Percentiles rank a stretch among this genome's conserved stretches.
Conservation (phyloP, 1,140 invertebrate genomes). For the Vanessa tameamea region DNA sequence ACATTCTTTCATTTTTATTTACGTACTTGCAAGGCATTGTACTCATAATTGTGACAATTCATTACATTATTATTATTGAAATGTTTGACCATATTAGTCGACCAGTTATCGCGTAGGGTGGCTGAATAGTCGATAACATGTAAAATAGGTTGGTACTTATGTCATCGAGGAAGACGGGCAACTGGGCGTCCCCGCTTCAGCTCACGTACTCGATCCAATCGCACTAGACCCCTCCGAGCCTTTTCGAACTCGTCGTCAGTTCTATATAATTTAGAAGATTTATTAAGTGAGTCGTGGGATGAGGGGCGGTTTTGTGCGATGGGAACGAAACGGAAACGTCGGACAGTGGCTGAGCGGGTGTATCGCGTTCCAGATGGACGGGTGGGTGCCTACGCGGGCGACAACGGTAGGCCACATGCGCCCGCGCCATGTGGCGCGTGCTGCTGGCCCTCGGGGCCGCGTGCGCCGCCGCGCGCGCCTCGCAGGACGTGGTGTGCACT, state of each 20-base stretch:
- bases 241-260: constrained; percentile 43
- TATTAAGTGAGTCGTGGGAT: constrained; percentile 35
- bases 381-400: constrained; percentile 63
- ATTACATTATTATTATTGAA: constrained; percentile 6
- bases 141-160: constrained; percentile 71
- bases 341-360: constrained; percentile 70
- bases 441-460: constrained; percentile 77
- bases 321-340: constrained; percentile 62
- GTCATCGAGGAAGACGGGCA: constrained; percentile 60
- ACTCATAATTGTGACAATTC: constrained; percentile 15
- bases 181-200: constrained; percentile 59
- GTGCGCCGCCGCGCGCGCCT: constrained; percentile 73
- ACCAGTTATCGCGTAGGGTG: constrained; percentile 19
- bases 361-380: constrained; percentile 76
- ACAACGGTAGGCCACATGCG: constrained; percentile 75
- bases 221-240: constrained; percentile 72
- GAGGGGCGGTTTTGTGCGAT: constrained; percentile 71
- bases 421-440: constrained; percentile 76
- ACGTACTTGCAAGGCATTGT: constrained; percentile 31
- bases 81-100: constrained; percentile 2
- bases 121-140: constrained; percentile 29
- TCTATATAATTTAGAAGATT: constrained; percentile 10
- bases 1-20: constrained; percentile 44
- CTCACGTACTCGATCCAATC: constrained; percentile 70
- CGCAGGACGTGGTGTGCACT: constrained; percentile 84